phyloP scores from a whole-genome alignment of 2,888 invertebrate species.

The Clepsis dumicolana region DNA sequence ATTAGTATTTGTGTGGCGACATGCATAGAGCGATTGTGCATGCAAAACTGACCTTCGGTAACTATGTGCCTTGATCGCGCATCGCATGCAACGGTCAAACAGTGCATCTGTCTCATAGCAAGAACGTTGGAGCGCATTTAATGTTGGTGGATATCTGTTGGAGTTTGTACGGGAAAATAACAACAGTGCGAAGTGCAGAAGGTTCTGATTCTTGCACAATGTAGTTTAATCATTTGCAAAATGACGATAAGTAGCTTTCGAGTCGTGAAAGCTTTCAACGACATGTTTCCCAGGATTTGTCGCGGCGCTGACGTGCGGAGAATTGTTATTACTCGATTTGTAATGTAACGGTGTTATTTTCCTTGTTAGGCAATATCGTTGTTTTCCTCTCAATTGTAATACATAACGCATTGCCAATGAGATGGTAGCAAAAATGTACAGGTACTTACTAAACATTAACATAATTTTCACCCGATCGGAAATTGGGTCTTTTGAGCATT shows the following conservation, averaged over 20 bases:
- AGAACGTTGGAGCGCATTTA: conserved; percentile 49
- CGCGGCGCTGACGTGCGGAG: conserved; percentile 27
- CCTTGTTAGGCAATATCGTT: conserved; percentile 3
- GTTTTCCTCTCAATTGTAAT: conserved; percentile 24
- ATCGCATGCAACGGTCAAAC: conserved; percentile 57
- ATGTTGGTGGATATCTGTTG: conserved; percentile 50
- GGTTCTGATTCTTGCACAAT: conserved; percentile 55
- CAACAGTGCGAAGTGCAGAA: conserved; percentile 54
- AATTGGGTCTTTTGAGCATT: not conserved
- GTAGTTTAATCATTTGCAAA: conserved; percentile 68
- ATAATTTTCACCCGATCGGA: not conserved
- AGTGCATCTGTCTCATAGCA: conserved; percentile 64
- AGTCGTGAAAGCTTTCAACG: conserved; percentile 70
- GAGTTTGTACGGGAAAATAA: conserved; percentile 55
- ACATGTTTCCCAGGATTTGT: conserved; percentile 66
- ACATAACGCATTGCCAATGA: not conserved
- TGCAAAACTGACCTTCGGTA: conserved; percentile 75
- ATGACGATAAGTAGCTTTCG: conserved; percentile 64
- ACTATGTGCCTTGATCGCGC: conserved; percentile 66
- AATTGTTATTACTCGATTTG: conserved; percentile 23
- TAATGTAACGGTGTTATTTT: conserved; percentile 18
- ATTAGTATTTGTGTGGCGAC: conserved; percentile 54
- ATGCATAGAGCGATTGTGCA: conserved; percentile 61
- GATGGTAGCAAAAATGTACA: not conserved
- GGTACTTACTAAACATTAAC: not conserved